Conservation (phyloP, 1,140 invertebrate species). For the Sycophila sp. region DNA sequence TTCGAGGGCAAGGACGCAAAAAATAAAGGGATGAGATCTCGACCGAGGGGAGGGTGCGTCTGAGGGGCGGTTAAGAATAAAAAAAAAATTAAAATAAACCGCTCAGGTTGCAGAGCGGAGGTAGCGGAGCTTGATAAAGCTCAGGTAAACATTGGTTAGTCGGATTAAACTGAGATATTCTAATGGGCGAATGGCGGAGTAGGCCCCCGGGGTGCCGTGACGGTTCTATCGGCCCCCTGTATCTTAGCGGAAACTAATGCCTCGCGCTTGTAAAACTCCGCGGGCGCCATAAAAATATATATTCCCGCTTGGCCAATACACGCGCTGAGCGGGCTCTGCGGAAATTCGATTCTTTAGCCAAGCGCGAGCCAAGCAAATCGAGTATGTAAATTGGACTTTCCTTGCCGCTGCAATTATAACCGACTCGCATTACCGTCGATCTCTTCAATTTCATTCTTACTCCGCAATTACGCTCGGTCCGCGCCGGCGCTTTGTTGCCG, state of each 20-base stretch:
- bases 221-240: conserved; percentile 54
- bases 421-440: background rate
- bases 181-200: conserved; percentile 53
- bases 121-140: conserved; percentile 44
- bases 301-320: conserved; percentile 53
- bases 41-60: background rate
- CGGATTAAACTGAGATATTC: conserved; percentile 62
- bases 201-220: conserved; percentile 57
- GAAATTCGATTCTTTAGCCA: conserved; percentile 24
- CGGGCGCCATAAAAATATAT: conserved; percentile 40
- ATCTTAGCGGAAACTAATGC: conserved; percentile 49
- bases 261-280: conserved; percentile 40
- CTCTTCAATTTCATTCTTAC: background rate
- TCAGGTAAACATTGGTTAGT: conserved; percentile 54
- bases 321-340: background rate
- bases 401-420: background rate
- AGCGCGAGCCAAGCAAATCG: conserved; percentile 3
- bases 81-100: conserved; percentile 4
- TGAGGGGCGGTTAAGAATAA: background rate
- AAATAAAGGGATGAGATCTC: conserved; percentile 16
- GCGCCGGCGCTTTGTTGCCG: background rate
- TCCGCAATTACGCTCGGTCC: background rate
- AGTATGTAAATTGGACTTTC: conserved; percentile 25
- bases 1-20: background rate
- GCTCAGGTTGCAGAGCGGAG: conserved; percentile 14